Percentiles rank a stretch among this genome's conserved stretches.
Evolutionary conservation across 2,888 invertebrate species (phyloP).

Genomic region (Eupithecia subfuscata): DNA sequence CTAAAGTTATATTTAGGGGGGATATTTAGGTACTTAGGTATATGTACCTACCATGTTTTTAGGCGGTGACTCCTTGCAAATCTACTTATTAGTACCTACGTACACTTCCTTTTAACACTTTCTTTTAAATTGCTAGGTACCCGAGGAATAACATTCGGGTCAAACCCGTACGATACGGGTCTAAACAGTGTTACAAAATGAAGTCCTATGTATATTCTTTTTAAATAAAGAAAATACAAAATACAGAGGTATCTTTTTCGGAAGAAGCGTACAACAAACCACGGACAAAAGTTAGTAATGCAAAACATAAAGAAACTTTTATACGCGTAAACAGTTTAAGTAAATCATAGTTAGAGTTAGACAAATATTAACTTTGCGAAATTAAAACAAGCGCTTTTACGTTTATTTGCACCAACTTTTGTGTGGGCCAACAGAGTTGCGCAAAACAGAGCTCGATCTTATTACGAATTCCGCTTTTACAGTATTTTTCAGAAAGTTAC

Average conservation of each 20-base stretch:
- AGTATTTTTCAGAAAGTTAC: conserved; percentile 22
- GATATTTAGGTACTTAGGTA: no score
- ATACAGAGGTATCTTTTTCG: no score
- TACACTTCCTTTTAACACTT: no score
- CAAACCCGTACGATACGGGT: no score
- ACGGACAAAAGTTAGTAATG: neutral
- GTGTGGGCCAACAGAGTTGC: conserved; percentile 24
- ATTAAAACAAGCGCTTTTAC: conserved; percentile 29
- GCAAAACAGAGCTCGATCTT: conserved; percentile 22
- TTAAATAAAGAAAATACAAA: neutral
- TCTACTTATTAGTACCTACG: no score
- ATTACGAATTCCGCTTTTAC: conserved; percentile 18
- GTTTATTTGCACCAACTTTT: conserved; percentile 32
- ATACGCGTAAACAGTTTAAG: conserved; percentile 10
- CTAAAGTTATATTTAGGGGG: no score
- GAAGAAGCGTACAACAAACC: neutral
- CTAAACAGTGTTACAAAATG: no score
- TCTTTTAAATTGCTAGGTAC: no score
- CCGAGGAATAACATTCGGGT: no score
- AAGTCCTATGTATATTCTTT: no score
- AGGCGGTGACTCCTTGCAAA: no score
- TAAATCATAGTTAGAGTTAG: conserved; percentile 20
- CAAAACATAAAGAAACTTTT: conserved; percentile 3
- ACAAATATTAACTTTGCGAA: conserved; percentile 25
- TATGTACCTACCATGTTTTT: no score